Conservation (phyloP, 2,797 vertebrate species). For the Champsocephalus gunnari region DNA sequence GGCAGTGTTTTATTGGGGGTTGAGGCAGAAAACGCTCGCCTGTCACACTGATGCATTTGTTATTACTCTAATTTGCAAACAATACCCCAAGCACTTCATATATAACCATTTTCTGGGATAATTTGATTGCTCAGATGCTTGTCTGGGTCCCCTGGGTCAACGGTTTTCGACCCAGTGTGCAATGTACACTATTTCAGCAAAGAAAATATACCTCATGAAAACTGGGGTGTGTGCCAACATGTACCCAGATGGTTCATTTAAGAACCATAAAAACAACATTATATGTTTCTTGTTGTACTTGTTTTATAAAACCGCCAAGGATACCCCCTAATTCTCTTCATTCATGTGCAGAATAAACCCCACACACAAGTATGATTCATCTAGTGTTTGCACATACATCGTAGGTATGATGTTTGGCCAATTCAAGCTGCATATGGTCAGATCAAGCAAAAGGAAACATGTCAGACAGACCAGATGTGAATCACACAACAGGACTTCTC, state of each 20-base stretch:
- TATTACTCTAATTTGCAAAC: conserved; percentile 75
- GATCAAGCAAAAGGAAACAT: conserved; percentile 6
- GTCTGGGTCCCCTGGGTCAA: conserved; percentile 57
- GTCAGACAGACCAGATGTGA: conserved; percentile 51
- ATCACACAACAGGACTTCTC: conserved; percentile 18
- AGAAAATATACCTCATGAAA: conserved; percentile 73
- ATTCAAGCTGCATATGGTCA: conserved; percentile 63
- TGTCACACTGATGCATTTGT: conserved; percentile 62
- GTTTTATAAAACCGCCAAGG: conserved; percentile 63
- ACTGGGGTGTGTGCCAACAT: conserved; percentile 66
- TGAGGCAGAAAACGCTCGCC: conserved; percentile 30
- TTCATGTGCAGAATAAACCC: conserved; percentile 4
- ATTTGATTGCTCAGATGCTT: conserved; percentile 66
- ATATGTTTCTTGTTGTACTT: conserved; percentile 67
- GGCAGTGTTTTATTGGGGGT: conserved; percentile 45
- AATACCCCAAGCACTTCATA: conserved; percentile 69
- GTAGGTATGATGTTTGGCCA: conserved; percentile 35
- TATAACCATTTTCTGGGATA: conserved; percentile 71
- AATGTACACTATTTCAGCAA: conserved; percentile 67
- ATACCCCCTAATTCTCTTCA: conserved; percentile 52
- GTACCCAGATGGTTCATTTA: conserved; percentile 77
- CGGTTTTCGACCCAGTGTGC: conserved; percentile 57
- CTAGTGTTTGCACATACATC: conserved; percentile 42
- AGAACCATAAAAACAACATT: conserved; percentile 73
- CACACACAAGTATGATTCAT: conserved; percentile 13